Base-by-base conservation (phyloP, 1,140 invertebrate species). In the Lysiphlebus fabarum region DNA sequence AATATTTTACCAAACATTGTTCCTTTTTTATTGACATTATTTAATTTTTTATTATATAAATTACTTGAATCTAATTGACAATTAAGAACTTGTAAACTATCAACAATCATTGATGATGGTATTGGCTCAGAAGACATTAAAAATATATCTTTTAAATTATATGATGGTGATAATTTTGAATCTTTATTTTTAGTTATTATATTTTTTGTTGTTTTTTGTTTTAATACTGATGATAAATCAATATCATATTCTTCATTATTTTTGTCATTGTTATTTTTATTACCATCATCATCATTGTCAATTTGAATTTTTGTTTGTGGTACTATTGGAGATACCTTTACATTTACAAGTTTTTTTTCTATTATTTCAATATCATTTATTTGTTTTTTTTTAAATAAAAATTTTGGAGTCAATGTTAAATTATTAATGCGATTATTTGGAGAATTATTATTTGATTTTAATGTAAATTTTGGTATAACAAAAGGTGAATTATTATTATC, bases 1-100 rank as follows among this genome's bases (percentile, higher is more conserved):
- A 84, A 65, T 62, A 81, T 73, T 76, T 76, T 81, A 8, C 82
- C 84, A 58, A 85, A 78, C 11, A 65, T 57, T 12, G 83, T 83
- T 17, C 67, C 68, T 11, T 56, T 61, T 63, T 70, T 72, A 67
- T 63, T 63, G 4, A 50, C 34, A 49, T 66, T 12, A 8, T 51
- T 37, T 26, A 74, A 54, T 40, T 65, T 56, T 40, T 40, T 40
- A 14, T 62, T 50, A 51, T 37, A 49, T 17, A 74, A 66, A 36
- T 48, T 54, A 50, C 64, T 70, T 26, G 70, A 65, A 68, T 76
- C 70, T 58, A 78, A 65, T 37, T 61, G 72, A 64, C 72, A 70
- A 47, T 51, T 4, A 14, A 60, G 47, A 41, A 40, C 7, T 11
- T 47, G 17, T 17, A 40, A n/a, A 12, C 10, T 54, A 5, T 51